phyloP scores from a whole-genome alignment of 2,113 vertebrate species.

The Sprattus sprattus region DNA sequence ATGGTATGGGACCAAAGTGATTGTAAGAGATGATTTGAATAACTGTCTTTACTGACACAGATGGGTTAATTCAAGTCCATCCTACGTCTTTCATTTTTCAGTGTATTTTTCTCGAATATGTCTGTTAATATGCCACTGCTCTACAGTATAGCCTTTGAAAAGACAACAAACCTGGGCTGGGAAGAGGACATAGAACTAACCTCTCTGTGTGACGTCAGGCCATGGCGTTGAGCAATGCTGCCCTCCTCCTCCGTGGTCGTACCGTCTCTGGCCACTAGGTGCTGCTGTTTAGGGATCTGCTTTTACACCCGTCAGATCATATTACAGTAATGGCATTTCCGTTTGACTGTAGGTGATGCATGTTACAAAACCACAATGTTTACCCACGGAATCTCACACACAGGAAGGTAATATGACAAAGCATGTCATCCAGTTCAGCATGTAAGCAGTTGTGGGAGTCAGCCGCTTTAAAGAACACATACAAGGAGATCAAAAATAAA shows the following conservation, averaged over 20 bases:
- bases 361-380: constrained; percentile 8
- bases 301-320: not conserved
- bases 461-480: not conserved
- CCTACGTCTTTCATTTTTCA: not conserved
- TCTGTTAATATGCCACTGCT: not conserved
- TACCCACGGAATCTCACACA: not conserved
- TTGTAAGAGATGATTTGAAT: too few relatives aligned
- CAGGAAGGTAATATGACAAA: not conserved
- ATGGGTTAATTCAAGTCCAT: too few relatives aligned
- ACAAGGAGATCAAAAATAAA: too few relatives aligned
- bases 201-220: not conserved
- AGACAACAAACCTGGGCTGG: not conserved
- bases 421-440: not conserved
- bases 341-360: not conserved
- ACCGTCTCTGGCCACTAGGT: not conserved
- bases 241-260: not conserved
- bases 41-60: too few relatives aligned
- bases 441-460: not conserved
- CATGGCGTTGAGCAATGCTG: not conserved
- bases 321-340: not conserved
- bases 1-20: not conserved
- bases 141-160: not conserved
- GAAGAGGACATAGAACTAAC: not conserved
- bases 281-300: constrained; percentile 9
- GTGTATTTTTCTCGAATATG: not conserved